phyloP scores from a whole-genome alignment of 2,113 vertebrate genomes.

The Ciconia boyciana region DNA sequence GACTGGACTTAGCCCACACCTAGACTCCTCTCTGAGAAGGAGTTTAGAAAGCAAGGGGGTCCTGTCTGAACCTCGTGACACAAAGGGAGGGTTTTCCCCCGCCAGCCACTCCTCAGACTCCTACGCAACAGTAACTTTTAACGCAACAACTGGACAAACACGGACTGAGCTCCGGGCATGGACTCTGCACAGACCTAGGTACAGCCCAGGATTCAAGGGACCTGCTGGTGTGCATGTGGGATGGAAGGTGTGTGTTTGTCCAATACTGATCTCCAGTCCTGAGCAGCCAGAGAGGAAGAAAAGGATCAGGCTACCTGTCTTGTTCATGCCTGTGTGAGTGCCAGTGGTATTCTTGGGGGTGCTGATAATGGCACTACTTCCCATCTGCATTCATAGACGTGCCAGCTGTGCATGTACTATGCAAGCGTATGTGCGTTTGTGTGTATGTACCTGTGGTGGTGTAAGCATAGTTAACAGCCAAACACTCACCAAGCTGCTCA shows the following conservation, averaged over 20 bases:
- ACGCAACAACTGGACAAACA: background rate
- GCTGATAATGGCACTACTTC: background rate
- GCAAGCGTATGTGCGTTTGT: background rate
- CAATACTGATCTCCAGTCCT: too few relatives aligned
- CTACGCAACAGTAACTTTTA: too few relatives aligned
- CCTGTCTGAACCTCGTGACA: too few relatives aligned
- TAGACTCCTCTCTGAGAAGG: too few relatives aligned
- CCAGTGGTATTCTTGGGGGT: background rate
- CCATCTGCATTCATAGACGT: background rate
- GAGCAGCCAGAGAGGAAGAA: background rate
- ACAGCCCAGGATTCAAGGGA: background rate
- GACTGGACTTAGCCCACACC: too few relatives aligned
- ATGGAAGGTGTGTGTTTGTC: too few relatives aligned
- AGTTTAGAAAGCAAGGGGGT: too few relatives aligned
- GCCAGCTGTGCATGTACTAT: too few relatives aligned
- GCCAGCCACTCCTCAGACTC: too few relatives aligned
- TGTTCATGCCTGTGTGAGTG: background rate
- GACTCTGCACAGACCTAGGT: background rate
- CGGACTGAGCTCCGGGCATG: background rate
- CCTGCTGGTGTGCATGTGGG: too few relatives aligned
- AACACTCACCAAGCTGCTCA: background rate
- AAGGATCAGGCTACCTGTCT: background rate
- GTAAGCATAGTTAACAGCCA: background rate
- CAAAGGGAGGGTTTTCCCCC: too few relatives aligned
- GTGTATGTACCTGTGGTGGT: background rate